A percentile compares a stretch with the other conserved stretches of the same genome.
These are phyloP conservation scores for Geopemphigus sp. DNA, from an alignment of 1,140 invertebrate species.

Conservation along the genomic window DNA sequence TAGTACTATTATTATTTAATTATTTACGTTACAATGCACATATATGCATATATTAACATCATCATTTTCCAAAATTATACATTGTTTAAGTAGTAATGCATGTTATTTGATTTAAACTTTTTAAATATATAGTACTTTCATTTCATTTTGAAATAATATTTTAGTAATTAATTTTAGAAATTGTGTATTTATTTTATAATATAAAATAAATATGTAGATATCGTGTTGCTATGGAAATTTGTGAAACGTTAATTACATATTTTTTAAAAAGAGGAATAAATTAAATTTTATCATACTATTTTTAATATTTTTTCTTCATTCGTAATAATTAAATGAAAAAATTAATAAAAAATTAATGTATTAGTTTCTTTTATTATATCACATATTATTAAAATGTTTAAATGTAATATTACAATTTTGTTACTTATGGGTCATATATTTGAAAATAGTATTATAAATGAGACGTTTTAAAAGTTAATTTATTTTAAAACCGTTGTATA, in stretches of 20 bases:
- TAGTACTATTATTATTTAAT: background rate
- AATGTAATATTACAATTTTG: too few relatives aligned
- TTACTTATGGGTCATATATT: too few relatives aligned
- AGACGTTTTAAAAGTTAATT: background rate
- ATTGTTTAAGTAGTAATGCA: slow-evolving; percentile 3
- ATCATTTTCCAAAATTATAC: background rate
- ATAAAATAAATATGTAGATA: background rate
- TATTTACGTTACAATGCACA: slow-evolving; percentile 11
- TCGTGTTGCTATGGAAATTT: background rate
- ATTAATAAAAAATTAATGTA: too few relatives aligned
- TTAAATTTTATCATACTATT: background rate
- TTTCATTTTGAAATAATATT: background rate
- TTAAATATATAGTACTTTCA: slow-evolving; percentile 1
- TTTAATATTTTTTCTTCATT: background rate
- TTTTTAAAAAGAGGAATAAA: background rate
- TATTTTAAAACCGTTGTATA: too few relatives aligned
- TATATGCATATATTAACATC: background rate
- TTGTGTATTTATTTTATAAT: background rate
- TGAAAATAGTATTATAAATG: too few relatives aligned
- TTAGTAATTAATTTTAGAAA: background rate
- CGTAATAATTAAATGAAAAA: background rate
- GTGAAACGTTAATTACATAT: background rate
- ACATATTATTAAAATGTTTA: too few relatives aligned
- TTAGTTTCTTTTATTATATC: too few relatives aligned
- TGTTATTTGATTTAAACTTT: background rate